Percentiles rank a stretch among this genome's conserved stretches.
Evolutionary conservation across 2,888 invertebrate species (phyloP).

Genomic region (Spodoptera littoralis): DNA sequence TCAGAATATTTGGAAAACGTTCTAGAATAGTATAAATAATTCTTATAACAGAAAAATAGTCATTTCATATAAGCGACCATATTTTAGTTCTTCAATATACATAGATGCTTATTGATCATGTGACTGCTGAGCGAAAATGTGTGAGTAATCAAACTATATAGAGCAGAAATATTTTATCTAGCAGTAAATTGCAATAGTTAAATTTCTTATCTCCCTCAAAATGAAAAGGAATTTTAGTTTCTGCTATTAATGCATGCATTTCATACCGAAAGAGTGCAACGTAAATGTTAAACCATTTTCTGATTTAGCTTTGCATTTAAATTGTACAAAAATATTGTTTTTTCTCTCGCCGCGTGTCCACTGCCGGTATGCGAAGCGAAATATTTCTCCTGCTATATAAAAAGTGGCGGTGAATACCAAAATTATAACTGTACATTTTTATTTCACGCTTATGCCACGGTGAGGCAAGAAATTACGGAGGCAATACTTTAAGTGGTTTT

Average conservation of each 20-base stretch:
- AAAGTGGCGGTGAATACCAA: conserved; percentile 44
- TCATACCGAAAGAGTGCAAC: conserved; percentile 35
- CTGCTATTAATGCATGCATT: conserved; percentile 18
- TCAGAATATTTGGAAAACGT: too few relatives aligned
- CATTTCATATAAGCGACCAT: too few relatives aligned
- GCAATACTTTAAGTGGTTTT: conserved; percentile 11
- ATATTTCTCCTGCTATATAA: conserved; percentile 30
- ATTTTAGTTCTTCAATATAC: too few relatives aligned
- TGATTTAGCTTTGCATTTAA: conserved; percentile 53
- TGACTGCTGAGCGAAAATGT: too few relatives aligned
- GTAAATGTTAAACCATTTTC: conserved; percentile 41
- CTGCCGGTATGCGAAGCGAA: conserved; percentile 30
- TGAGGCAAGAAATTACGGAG: conserved; percentile 11
- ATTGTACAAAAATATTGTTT: conserved; percentile 46
- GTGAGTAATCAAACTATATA: too few relatives aligned
- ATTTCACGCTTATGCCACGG: conserved; percentile 38
- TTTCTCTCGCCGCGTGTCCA: conserved; percentile 35
- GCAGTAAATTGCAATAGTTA: too few relatives aligned
- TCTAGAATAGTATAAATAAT: too few relatives aligned
- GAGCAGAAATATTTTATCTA: too few relatives aligned
- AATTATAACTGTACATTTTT: conserved; percentile 45
- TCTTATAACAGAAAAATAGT: too few relatives aligned
- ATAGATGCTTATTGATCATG: too few relatives aligned
- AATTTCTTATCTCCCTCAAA: not conserved
- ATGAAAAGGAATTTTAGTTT: not conserved